These are phyloP conservation scores for Chymomyza amoena DNA, from an alignment of 2,888 invertebrate species.

Conservation along the genomic window DNA sequence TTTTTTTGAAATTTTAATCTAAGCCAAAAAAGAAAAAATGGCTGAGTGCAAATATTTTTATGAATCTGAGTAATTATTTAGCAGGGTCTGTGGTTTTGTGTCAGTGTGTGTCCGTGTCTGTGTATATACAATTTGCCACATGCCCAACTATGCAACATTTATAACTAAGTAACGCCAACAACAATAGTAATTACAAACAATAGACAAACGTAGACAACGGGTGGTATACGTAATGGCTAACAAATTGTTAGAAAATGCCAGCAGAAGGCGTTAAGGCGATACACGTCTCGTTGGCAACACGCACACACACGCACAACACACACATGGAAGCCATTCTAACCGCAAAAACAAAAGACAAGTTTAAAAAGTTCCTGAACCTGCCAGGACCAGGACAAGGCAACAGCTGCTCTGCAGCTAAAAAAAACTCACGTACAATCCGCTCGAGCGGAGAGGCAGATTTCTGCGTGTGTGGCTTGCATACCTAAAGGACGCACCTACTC, in stretches of 20 bases:
- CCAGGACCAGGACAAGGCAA: not conserved
- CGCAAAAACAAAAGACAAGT: not conserved
- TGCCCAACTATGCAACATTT: conserved; percentile 8
- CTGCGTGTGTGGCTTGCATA: no score
- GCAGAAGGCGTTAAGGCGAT: not conserved
- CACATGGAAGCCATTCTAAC: conserved; percentile 4
- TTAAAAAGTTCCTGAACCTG: conserved; percentile 20
- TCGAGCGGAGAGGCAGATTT: no score
- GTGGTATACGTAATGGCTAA: not conserved
- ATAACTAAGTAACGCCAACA: not conserved
- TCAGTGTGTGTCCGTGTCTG: not conserved
- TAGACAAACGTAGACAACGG: conserved; percentile 26
- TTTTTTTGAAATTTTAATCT: not conserved
- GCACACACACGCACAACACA: no score
- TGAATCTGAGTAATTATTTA: no score
- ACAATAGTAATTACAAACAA: not conserved
- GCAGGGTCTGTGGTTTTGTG: no score
- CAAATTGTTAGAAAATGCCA: not conserved
- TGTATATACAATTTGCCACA: conserved; percentile 34
- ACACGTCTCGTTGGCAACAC: not conserved
- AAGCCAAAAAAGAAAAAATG: no score
- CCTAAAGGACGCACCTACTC: no score
- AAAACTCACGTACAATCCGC: not conserved
- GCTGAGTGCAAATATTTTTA: not conserved
- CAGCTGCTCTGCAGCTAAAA: not conserved